A percentile compares a stretch with the other conserved stretches of the same genome.
Conservation (phyloP, 2,113 vertebrate genomes). For the Plecturocebus donacophilus region DNA sequence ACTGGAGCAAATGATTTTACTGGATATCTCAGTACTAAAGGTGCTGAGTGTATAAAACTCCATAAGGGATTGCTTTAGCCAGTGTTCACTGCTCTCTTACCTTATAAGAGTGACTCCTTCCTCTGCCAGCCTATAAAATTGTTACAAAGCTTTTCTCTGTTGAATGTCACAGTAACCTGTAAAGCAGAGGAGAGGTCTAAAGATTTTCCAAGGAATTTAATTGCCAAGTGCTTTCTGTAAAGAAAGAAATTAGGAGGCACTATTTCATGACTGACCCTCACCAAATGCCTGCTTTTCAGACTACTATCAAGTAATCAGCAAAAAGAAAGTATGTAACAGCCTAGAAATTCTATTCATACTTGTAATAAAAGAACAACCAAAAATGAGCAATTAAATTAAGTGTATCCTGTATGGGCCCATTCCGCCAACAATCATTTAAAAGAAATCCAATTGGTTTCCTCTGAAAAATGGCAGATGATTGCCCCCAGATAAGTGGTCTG, state of each 20-base stretch:
- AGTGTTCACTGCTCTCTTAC: neutral
- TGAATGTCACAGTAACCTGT: neutral
- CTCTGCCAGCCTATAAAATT: conserved; percentile 17
- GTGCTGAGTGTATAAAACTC: neutral
- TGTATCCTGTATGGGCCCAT: neutral
- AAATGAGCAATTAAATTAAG: conserved; percentile 55
- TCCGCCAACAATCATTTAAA: conserved; percentile 38
- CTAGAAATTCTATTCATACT: conserved; percentile 19
- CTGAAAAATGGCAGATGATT: conserved; percentile 56
- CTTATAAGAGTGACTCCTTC: neutral
- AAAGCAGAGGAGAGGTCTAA: conserved; percentile 19
- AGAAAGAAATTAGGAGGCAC: conserved; percentile 22
- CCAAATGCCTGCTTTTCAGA: conserved; percentile 16
- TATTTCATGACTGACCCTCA: conserved; percentile 15
- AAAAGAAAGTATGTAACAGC: conserved; percentile 3
- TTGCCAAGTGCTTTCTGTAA: neutral
- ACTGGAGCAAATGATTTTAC: conserved; percentile 38
- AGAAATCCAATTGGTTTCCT: conserved; percentile 54
- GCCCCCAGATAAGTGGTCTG: conserved; percentile 52
- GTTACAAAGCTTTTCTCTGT: neutral
- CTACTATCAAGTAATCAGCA: neutral
- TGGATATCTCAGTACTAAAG: neutral
- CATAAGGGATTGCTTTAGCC: neutral
- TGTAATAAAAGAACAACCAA: conserved; percentile 49
- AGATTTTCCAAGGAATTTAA: conserved; percentile 39